Base-by-base conservation (phyloP, 2,797 vertebrate genomes). In the Intellagama lesueurii region DNA sequence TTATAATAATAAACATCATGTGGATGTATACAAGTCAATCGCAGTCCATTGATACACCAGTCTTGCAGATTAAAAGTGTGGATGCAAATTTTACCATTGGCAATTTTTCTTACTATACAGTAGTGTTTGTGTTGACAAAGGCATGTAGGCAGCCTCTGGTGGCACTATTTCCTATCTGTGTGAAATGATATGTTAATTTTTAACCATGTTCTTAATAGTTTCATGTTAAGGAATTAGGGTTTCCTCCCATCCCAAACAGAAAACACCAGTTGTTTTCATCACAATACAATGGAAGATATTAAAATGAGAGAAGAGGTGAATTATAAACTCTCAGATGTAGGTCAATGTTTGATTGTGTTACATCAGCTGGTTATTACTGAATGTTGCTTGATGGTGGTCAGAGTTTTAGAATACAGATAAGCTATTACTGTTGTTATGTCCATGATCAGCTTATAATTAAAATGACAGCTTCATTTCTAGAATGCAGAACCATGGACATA, bases 21-120 rank as follows among this genome's bases (percentile, higher is more conserved):
- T 0, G 91, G 83, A 93, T 84, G n/a, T 5, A 17, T 69, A 81
- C 47, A 88, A 88, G 19, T 87, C 44, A 90, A 69, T 52, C 47
- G n/a, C 30, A 60, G 84, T 69, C 56, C 69, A 93, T 90, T 82
- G 8, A 49, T 85, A 70, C 52, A 44, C 70, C 32, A 0, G 0
- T 89, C 11, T 76, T 35, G 40, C 77, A 5, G 30, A 88, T 81
- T 84, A 91, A 87, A 82, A 92, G 0, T 91, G 16, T 89, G 82
- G 92, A 93, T 92, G 92, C 90, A 94, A 93, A 94, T 95, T 92
- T 94, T 92, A 93, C 89, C 89, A 94, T 60, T 89, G 24, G 72
- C 86, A 87, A 91, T 90, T 95, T 92, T 91, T 92, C 79, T 83
- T 88, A 60, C 89, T 91, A 19, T 49, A 85, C 64, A 72, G 91